Conservation (phyloP, 2,888 invertebrate species). For the Heliconius cydno region DNA sequence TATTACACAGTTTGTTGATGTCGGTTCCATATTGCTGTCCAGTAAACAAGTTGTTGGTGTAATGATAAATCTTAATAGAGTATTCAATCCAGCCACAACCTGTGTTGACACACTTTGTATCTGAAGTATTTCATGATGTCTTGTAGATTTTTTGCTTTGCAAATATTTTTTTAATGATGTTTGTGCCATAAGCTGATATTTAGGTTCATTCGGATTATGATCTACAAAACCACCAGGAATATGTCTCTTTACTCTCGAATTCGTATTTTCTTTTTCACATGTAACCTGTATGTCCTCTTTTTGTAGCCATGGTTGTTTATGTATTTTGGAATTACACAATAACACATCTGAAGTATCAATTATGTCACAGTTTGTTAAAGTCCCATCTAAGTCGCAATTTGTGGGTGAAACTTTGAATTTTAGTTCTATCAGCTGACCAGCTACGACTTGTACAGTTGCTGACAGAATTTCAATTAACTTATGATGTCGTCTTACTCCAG, state of each 20-base stretch:
- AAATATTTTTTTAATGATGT: slow-evolving; percentile 58
- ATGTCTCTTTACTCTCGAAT: not conserved
- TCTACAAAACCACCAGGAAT: slow-evolving; percentile 43
- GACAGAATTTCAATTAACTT: slow-evolving; percentile 56
- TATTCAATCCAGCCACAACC: slow-evolving; percentile 57
- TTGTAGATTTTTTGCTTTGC: slow-evolving; percentile 48
- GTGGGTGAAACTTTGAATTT: slow-evolving; percentile 57
- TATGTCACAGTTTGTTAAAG: slow-evolving; percentile 47
- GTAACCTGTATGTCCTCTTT: slow-evolving; percentile 55
- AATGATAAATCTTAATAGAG: slow-evolving; percentile 58
- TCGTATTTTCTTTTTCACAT: slow-evolving; percentile 23
- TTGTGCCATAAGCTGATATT: slow-evolving; percentile 55
- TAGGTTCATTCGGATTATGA: slow-evolving; percentile 50
- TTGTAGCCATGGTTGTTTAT: slow-evolving; percentile 20
- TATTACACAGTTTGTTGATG: slow-evolving; percentile 46
- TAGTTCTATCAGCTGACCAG: slow-evolving; percentile 57
- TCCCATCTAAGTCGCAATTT: slow-evolving; percentile 50
- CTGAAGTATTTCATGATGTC: slow-evolving; percentile 53
- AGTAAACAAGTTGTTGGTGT: slow-evolving; percentile 51
- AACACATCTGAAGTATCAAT: slow-evolving; percentile 49
- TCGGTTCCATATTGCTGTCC: slow-evolving; percentile 48
- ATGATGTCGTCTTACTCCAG: slow-evolving; percentile 50
- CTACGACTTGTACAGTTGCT: slow-evolving; percentile 55
- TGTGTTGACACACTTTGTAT: slow-evolving; percentile 56
- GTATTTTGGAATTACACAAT: slow-evolving; percentile 17